Evolutionary conservation across 2,113 vertebrate species (phyloP).

Genomic region (Embiotoca jacksoni): DNA sequence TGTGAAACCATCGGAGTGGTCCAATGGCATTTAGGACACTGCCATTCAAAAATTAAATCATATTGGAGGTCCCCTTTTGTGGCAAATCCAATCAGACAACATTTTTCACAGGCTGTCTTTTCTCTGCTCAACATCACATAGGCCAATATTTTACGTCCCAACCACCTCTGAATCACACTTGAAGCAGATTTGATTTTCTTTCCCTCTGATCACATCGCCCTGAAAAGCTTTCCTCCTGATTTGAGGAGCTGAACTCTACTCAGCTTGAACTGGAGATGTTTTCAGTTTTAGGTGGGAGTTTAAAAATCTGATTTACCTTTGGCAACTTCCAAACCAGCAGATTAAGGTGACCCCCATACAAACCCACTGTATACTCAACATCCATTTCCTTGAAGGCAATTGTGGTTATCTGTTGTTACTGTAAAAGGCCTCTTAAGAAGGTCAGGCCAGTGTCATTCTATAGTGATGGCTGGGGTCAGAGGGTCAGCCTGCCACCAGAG

Average conservation of each 20-base stretch:
- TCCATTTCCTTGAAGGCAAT: constrained; percentile 24
- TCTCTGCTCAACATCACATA: constrained; percentile 47
- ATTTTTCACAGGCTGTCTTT: constrained; percentile 58
- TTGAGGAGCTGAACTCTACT: background rate
- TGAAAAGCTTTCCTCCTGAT: constrained; percentile 19
- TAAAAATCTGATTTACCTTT: background rate
- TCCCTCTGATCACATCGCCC: background rate
- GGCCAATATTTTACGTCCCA: constrained; percentile 14
- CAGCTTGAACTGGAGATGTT: background rate
- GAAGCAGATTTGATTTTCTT: constrained; percentile 26
- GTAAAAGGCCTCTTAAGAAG: constrained; percentile 58
- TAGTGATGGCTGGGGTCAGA: constrained; percentile 55
- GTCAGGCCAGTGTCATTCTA: constrained; percentile 39
- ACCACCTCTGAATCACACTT: constrained; percentile 25
- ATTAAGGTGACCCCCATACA: constrained; percentile 9
- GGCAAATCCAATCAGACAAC: constrained; percentile 75
- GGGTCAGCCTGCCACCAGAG: constrained; percentile 57
- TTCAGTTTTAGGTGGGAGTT: background rate
- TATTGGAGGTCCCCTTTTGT: constrained; percentile 66
- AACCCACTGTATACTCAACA: background rate
- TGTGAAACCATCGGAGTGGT: constrained; percentile 73
- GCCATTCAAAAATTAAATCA: constrained; percentile 78
- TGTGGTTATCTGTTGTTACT: constrained; percentile 34
- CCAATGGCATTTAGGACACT: constrained; percentile 66
- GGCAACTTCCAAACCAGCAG: background rate